Conservation (phyloP, 1,140 invertebrate species). For the Neotoxoptera formosana region DNA sequence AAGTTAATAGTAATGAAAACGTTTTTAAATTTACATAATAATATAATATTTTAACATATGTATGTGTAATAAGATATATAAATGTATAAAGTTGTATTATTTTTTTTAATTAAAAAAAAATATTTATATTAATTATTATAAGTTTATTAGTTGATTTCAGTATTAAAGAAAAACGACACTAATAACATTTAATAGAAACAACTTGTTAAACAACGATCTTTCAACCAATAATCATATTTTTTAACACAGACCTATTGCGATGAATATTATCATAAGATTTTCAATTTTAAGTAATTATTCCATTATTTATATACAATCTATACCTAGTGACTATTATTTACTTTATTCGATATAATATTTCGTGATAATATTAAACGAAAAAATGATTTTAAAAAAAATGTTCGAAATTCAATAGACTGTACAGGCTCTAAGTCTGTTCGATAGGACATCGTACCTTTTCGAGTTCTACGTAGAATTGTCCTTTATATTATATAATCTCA, state of each 20-base stretch:
- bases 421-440: not conserved
- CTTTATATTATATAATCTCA: not conserved
- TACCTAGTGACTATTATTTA: not conserved
- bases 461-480: not conserved
- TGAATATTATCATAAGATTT: not conserved
- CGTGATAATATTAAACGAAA: not conserved
- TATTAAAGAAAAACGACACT: not conserved
- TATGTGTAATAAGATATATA: not conserved
- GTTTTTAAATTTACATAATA: constrained; percentile 20
- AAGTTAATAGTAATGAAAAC: not conserved
- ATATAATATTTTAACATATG: not conserved
- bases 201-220: not conserved
- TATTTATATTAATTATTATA: not conserved
- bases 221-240: not conserved
- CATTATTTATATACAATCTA: not conserved
- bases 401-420: not conserved
- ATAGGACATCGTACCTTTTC: not conserved
- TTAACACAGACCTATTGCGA: not conserved
- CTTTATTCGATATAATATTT: not conserved
- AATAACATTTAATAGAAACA: not conserved
- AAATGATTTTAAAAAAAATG: not conserved
- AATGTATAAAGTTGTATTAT: not conserved
- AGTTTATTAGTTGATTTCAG: not conserved
- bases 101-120: not conserved
- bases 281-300: not conserved